Evolutionary conservation across 2,113 vertebrate species (phyloP), one percentile per base, ranked within the genome.

Genomic region (Pipa parva): DNA sequence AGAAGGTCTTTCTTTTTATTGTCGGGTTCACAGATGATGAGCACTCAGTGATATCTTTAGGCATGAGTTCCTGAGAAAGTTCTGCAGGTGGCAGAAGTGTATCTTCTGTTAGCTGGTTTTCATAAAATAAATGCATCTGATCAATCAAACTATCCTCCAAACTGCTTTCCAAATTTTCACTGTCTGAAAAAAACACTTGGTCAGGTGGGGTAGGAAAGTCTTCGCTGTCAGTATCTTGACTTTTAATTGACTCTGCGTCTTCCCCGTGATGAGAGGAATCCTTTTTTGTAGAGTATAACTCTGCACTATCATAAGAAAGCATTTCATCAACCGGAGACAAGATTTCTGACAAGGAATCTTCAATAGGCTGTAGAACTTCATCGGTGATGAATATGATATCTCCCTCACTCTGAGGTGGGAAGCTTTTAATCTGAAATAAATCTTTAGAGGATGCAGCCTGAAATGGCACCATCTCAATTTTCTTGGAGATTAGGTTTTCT

Each of bases 241-340:
- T 76, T 49, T 83, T 80, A 61, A 79, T 46, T 20, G 63, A 71
- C 70, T 58, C 60, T 31, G 46, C 37, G 63, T 76, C 78, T 55
- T 81, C 73, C 12, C 57, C 70, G 33, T n/a, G 63, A 58, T 73
- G 57, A 61, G 79, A 61, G 55, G 63, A 11, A 18, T 75, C 80
- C 52, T 69, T 71, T 71, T 56, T 74, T 11, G 52, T 65, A 29
- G 79, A 77, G 2, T 63, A 74, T 49, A 89, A 77, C 59, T 84
- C 78, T 11, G 80, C 77, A 58, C 84, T 88, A 80, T 83, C 71
- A 4, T 77, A 88, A 18, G 87, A 86, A 58, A 89, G 75, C 52
- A 80, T 78, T 57, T 88, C 82, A 25, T 88, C 87, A 29, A 81
- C 59, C 0, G 87, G 84, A 55, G 87, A 85, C 24, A 72, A 63